phyloP scores from a whole-genome alignment of 2,113 vertebrate species.

The Nothobranchius kuhntae region DNA sequence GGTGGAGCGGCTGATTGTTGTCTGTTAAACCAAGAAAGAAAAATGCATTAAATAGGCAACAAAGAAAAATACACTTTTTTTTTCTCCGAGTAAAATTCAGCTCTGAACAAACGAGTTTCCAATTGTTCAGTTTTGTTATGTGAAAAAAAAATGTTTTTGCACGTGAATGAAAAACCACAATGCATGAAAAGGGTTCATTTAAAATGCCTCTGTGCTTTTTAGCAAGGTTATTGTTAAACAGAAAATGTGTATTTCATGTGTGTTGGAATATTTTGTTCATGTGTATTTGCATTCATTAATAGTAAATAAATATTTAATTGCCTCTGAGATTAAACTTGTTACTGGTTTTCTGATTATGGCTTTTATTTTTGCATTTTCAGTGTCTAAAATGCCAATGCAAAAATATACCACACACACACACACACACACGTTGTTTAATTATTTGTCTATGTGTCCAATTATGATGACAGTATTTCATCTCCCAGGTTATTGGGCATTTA shows the following conservation, averaged over 20 bases:
- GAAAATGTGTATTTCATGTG: neutral
- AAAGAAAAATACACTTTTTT: neutral
- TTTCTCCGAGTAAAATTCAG: no score
- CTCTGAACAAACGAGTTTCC: neutral
- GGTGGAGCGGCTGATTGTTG: no score
- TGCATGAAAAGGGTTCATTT: neutral
- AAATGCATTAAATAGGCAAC: neutral
- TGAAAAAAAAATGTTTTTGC: neutral
- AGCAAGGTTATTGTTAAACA: neutral
- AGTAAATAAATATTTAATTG: constrained; percentile 2
- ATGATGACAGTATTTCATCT: no score
- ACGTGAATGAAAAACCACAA: neutral
- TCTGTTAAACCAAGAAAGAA: neutral
- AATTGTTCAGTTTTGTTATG: neutral
- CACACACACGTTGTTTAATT: neutral
- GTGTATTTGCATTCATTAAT: neutral
- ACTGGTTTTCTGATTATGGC: constrained; percentile 1
- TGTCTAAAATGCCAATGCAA: constrained; percentile 10
- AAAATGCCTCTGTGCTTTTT: neutral
- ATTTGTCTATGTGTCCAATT: no score
- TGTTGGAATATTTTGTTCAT: neutral
- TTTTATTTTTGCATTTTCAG: neutral
- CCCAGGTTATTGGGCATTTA: no score
- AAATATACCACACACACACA: constrained; percentile 1
- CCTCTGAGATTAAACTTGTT: neutral